These are phyloP conservation scores for Cataglyphis hispanica DNA, from an alignment of 1,140 invertebrate species.

Conservation along the genomic window DNA sequence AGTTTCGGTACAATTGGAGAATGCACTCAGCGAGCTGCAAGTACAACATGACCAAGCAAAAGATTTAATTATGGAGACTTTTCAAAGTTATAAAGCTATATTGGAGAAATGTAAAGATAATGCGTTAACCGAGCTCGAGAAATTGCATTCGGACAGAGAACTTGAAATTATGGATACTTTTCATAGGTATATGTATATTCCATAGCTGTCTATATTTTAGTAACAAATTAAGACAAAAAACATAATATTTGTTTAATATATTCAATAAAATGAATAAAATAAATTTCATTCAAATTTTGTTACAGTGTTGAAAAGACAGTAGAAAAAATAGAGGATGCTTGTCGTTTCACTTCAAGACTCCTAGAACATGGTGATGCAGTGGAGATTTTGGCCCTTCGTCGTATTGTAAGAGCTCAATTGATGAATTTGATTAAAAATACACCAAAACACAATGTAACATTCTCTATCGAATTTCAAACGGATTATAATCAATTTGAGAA, in stretches of 20 bases:
- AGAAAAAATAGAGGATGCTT: slow-evolving; percentile 94
- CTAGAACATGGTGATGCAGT: slow-evolving; percentile 93
- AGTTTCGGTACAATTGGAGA: slow-evolving; percentile 90
- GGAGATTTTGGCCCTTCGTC: slow-evolving; percentile 93
- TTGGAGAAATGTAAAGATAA: slow-evolving; percentile 93
- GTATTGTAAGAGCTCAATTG: slow-evolving; percentile 91
- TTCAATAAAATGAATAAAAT: not conserved
- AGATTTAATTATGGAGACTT: slow-evolving; percentile 94
- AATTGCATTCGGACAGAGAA: slow-evolving; percentile 94
- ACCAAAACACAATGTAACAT: slow-evolving; percentile 92
- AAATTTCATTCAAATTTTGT: slow-evolving; percentile 4
- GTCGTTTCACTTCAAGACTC: slow-evolving; percentile 92
- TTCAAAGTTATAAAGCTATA: slow-evolving; percentile 93
- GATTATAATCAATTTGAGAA: slow-evolving; percentile 93
- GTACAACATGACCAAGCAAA: slow-evolving; percentile 95
- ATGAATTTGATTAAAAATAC: slow-evolving; percentile 92
- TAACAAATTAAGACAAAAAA: not conserved
- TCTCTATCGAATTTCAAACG: slow-evolving; percentile 93
- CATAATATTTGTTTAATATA: not conserved
- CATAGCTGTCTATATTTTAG: not conserved
- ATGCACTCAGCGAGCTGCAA: slow-evolving; percentile 93
- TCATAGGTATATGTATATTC: slow-evolving; percentile 86
- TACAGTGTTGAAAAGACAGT: slow-evolving; percentile 91
- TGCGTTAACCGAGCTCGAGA: slow-evolving; percentile 91
- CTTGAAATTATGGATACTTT: slow-evolving; percentile 95